Evolutionary conservation across 2,113 vertebrate species (phyloP).

Genomic region (Emydocephalus ijimae): DNA sequence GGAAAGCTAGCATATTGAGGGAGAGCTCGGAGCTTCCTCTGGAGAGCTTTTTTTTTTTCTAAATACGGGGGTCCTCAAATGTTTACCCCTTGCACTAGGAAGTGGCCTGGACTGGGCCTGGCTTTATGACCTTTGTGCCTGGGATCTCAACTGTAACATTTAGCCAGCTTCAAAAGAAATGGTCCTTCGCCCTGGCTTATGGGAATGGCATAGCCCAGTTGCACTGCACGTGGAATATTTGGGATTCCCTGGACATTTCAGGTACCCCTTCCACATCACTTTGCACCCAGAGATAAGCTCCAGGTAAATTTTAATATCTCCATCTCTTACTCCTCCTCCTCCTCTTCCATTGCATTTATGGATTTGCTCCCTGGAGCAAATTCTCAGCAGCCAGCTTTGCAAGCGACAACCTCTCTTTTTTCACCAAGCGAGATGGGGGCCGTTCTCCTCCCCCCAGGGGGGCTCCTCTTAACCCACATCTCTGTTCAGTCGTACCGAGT

Average conservation of each 20-base stretch:
- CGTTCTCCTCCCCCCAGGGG: accelerated
- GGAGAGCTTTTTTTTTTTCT: neutral
- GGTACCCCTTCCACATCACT: neutral
- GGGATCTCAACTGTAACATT: neutral
- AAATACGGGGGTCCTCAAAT: no score
- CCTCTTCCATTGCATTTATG: neutral
- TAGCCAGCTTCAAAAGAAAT: neutral
- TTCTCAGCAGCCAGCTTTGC: neutral
- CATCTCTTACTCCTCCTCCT: neutral
- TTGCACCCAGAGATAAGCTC: accelerated
- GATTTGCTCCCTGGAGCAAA: accelerated
- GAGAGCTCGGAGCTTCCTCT: neutral
- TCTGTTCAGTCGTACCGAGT: neutral
- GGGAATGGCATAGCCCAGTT: no score
- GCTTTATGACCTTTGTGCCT: neutral
- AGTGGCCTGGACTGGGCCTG: no score
- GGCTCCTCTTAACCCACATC: accelerated
- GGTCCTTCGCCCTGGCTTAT: neutral
- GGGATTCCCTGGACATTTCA: accelerated
- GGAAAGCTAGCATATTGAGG: neutral
- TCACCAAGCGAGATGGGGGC: neutral
- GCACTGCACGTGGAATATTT: accelerated
- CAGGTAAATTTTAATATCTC: accelerated
- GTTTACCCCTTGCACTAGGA: neutral
- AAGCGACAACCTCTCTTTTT: neutral